Conservation (phyloP, 2,888 invertebrate species). For the Spisula subtruncata region DNA sequence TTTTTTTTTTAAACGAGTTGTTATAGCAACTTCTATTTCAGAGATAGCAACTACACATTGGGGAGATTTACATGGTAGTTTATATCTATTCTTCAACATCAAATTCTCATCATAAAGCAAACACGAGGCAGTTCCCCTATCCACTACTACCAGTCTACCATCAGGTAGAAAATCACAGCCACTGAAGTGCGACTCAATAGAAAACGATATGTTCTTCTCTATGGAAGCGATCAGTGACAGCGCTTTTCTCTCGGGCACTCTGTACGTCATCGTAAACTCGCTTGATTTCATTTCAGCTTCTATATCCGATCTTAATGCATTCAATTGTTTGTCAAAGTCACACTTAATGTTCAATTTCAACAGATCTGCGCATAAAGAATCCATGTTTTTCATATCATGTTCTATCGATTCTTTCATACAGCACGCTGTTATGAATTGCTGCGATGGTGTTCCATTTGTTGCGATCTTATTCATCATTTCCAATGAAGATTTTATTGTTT, state of each 20-base stretch:
- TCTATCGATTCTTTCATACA: not conserved
- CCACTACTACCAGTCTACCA: conserved; percentile 7
- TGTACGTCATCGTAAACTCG: not conserved
- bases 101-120: not conserved
- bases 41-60: not conserved
- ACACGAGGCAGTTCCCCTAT: not conserved
- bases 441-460: not conserved
- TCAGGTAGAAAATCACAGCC: conserved; percentile 6
- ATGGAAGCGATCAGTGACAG: not conserved
- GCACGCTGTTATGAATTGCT: not conserved
- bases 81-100: not conserved
- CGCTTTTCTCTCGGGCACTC: not conserved
- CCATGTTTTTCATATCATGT: not conserved
- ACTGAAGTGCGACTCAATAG: not conserved
- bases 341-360: not conserved
- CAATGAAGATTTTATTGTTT: not conserved
- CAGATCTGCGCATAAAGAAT: not conserved
- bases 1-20: not conserved
- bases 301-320: not conserved
- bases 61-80: not conserved
- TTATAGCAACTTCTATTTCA: not conserved
- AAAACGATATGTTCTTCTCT: no score
- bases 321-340: not conserved
- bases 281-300: not conserved
- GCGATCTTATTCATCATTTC: not conserved